phyloP scores from a whole-genome alignment of 1,140 invertebrate genomes.

The Globodera ellingtonae region DNA sequence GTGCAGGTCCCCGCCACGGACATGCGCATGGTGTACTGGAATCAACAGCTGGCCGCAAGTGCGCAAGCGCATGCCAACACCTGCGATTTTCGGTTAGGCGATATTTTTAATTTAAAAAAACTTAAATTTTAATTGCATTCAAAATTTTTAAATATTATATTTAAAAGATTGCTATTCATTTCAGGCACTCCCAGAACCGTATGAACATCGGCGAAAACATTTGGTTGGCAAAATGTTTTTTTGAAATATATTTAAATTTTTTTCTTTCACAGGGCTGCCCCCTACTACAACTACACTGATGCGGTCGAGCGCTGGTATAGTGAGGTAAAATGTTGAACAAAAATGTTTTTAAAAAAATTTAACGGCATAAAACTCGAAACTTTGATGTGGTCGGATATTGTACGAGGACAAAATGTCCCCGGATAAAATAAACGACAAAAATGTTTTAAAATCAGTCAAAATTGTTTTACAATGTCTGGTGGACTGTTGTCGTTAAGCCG shows the following conservation, averaged over 20 bases:
- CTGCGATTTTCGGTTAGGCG: conserved; percentile 57
- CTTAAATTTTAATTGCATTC: no score
- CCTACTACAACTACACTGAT: conserved; percentile 64
- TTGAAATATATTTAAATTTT: conserved; percentile 7
- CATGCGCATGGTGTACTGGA: conserved; percentile 65
- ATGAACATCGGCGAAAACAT: conserved; percentile 64
- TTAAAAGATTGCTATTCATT: background rate
- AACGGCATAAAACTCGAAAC: no score
- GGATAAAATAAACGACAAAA: no score
- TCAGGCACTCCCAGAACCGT: conserved; percentile 56
- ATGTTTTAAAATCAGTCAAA: no score
- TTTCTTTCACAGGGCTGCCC: conserved; percentile 53
- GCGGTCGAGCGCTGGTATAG: conserved; percentile 62
- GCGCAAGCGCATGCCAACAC: conserved; percentile 64
- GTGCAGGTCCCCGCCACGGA: conserved; percentile 63
- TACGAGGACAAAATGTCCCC: no score
- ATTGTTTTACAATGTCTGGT: no score
- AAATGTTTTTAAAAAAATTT: background rate
- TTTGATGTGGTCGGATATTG: no score
- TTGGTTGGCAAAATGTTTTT: conserved; percentile 17
- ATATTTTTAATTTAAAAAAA: no score
- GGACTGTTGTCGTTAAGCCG: no score
- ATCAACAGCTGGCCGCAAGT: conserved; percentile 58
- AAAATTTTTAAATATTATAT: no score
- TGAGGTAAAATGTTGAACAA: conserved; percentile 31